Evolutionary conservation across 2,888 invertebrate genomes (phyloP).

Genomic region (Conus canariensis): DNA sequence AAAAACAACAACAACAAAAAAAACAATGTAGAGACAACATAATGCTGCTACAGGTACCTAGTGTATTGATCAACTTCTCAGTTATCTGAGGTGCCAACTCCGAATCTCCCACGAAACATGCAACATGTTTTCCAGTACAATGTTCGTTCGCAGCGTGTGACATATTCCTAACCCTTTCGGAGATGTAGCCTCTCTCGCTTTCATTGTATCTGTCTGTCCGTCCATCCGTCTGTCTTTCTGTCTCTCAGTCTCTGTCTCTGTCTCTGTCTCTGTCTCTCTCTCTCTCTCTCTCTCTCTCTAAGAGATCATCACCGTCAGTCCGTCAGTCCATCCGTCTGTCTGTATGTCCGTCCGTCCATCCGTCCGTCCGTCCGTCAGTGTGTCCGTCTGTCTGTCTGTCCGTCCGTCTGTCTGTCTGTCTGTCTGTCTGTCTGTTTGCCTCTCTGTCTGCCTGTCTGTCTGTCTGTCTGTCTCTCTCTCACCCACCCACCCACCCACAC

Average conservation of each 20-base stretch:
- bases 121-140: no score
- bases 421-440: background rate
- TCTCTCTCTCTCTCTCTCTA: conserved; percentile 15
- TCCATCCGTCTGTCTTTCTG: background rate
- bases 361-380: background rate
- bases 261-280: background rate
- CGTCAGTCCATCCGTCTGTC: background rate
- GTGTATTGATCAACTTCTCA: no score
- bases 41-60: no score
- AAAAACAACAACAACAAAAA: no score
- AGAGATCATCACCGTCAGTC: background rate
- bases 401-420: background rate
- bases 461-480: background rate
- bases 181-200: no score
- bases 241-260: background rate
- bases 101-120: no score
- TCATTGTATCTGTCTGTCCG: background rate
- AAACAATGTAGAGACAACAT: no score
- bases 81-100: no score
- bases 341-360: background rate
- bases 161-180: no score
- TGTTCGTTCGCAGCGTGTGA: no score
- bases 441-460: background rate
- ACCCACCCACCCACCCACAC: no score
- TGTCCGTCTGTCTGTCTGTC: background rate